Conservation (phyloP, 2,113 vertebrate genomes). For the Sylvietta virens region DNA sequence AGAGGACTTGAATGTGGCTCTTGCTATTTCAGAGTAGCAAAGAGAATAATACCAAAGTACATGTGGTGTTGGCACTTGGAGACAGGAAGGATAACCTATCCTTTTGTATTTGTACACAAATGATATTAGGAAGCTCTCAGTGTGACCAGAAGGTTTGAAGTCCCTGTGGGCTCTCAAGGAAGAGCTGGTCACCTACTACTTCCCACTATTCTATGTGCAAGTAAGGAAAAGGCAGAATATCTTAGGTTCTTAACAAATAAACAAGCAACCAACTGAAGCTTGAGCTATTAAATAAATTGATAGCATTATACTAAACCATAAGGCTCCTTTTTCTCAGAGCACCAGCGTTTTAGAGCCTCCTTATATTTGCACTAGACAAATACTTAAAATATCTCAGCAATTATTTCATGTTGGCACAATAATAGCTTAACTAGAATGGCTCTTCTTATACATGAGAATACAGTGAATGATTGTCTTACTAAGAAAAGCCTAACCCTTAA, state of each 20-base stretch:
- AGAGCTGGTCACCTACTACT: background rate
- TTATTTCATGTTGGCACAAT: slow-evolving; percentile 51
- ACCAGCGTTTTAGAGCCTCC: background rate
- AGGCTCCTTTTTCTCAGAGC: background rate
- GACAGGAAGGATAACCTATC: background rate
- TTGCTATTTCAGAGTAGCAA: background rate
- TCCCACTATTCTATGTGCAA: background rate
- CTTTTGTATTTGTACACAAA: background rate
- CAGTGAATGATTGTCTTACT: slow-evolving; percentile 36
- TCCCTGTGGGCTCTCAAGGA: background rate
- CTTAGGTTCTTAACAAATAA: background rate
- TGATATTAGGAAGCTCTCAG: background rate
- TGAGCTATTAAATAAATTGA: background rate
- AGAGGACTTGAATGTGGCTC: background rate
- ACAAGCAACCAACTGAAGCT: background rate
- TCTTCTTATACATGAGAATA: slow-evolving; percentile 22
- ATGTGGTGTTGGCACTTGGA: fast-evolving
- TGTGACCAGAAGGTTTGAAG: background rate
- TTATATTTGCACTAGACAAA: slow-evolving; percentile 49
- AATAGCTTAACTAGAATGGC: slow-evolving; percentile 29
- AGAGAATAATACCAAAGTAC: background rate
- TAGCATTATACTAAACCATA: background rate
- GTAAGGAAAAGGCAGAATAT: background rate
- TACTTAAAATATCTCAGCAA: slow-evolving; percentile 39
- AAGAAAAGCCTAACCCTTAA: slow-evolving; percentile 57